Base-by-base conservation (phyloP, 2,113 vertebrate species). In the Typhlomys cinereus region DNA sequence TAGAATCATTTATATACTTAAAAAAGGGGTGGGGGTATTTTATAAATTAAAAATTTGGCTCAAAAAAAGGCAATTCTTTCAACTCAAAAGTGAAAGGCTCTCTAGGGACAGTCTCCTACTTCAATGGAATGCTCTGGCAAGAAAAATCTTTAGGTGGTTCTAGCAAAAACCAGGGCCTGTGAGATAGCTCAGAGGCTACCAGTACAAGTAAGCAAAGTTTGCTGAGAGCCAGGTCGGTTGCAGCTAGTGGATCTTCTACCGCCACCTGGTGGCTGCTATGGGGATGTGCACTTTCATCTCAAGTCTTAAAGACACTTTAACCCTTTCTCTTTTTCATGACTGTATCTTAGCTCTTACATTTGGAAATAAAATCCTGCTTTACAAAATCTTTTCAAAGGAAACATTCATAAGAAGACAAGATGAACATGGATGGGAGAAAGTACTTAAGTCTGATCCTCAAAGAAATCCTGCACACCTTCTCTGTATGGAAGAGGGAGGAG, bases 101-200 rank as follows among this genome's bases (percentile, higher is more conserved):
- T 85, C 44, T 50, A 54, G 0, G 84, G 14, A 94, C 78, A 89
- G 71, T 54, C 83, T 57, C 61, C 34, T 44, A 20, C 34, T 73
- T 76, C 70, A 85, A 54, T 1, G 94, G 96, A 96, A 97, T 96
- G 95, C 95, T 85, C 81, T 87, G 36, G 46, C 81, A 57, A 94
- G 71, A 78, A 74, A n/a, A 39, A 31, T 52, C 31, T 89, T n/a
- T 48, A 3, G 59, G 36, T 1, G 39, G 21, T 70, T n/a, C n/a
- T n/a, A n/a, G n/a, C n/a, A n/a, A n/a, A n/a, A n/a, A n/a, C n/a
- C n/a, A n/a, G n/a, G n/a, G n/a, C n/a, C n/a, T n/a, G n/a, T n/a
- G n/a, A n/a, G n/a, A n/a, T n/a, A n/a, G n/a, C n/a, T n/a, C n/a
- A n/a, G n/a, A n/a, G n/a, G n/a, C n/a, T n/a, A n/a, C n/a, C n/a